Conservation (phyloP, 1,140 invertebrate genomes). For the Neodiprion pinetum region DNA sequence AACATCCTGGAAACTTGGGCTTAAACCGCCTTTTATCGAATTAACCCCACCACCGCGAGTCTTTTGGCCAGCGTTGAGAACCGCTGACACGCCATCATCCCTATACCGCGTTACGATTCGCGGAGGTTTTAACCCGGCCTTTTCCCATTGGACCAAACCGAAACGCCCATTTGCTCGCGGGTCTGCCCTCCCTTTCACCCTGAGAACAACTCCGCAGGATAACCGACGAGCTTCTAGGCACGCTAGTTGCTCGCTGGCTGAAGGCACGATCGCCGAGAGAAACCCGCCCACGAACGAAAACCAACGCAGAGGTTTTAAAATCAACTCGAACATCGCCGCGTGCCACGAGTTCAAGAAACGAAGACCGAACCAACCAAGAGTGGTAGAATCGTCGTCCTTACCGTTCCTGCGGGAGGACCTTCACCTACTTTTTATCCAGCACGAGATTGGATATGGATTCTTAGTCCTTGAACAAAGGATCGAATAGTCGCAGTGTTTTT, state of each 20-base stretch:
- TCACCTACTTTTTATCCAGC: too few species aligned
- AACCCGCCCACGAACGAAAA: not conserved
- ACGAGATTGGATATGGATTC: too few species aligned
- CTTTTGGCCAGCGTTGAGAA: conserved; percentile 18
- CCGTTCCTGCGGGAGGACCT: too few species aligned
- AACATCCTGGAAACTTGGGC: conserved; percentile 8
- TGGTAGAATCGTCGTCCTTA: too few species aligned
- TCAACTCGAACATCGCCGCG: not conserved
- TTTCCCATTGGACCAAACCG: conserved; percentile 17
- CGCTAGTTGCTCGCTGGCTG: conserved; percentile 52
- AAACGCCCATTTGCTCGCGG: conserved; percentile 20
- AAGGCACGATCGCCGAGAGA: conserved; percentile 44
- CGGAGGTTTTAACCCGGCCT: not conserved
- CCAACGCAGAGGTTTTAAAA: not conserved
- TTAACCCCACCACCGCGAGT: conserved; percentile 22
- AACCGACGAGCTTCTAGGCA: conserved; percentile 28
- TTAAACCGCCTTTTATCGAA: conserved; percentile 12
- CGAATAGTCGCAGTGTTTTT: too few species aligned
- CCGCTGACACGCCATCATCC: conserved; percentile 30
- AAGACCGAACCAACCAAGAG: too few species aligned
- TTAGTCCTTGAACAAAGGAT: too few species aligned
- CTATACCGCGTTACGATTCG: conserved; percentile 22
- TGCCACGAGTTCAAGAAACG: too few species aligned
- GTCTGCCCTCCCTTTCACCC: conserved; percentile 20
- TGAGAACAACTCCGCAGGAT: conserved; percentile 9